Percentiles rank a stretch among this genome's conserved stretches.
Conservation (phyloP, 2,888 invertebrate species). For the Pachliopta kotzebuea region DNA sequence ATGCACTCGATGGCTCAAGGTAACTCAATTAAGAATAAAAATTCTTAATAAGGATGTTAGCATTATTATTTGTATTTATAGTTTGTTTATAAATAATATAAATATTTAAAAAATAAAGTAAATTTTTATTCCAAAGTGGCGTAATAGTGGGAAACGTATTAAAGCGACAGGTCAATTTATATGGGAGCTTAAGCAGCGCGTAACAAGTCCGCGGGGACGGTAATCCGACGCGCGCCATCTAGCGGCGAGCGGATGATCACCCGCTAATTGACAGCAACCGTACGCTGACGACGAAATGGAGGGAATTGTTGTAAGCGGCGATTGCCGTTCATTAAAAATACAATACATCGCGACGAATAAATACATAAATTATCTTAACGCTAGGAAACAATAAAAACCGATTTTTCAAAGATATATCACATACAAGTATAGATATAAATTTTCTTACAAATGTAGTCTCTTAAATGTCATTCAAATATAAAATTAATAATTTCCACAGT, state of each 20-base stretch:
- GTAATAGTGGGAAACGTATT: constrained; percentile 24
- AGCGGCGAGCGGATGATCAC: constrained; percentile 63
- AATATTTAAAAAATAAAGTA: not conserved
- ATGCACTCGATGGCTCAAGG: too few species aligned
- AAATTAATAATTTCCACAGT: too few species aligned
- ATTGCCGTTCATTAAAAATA: constrained; percentile 31
- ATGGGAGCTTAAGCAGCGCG: constrained; percentile 27
- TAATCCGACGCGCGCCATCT: constrained; percentile 64
- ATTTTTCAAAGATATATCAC: too few species aligned
- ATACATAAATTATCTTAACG: not conserved
- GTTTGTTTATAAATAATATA: not conserved
- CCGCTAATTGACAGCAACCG: constrained; percentile 60
- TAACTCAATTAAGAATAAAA: too few species aligned
- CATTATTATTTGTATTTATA: not conserved
- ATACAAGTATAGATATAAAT: too few species aligned
- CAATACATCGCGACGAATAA: not conserved
- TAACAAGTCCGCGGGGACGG: constrained; percentile 54
- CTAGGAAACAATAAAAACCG: too few species aligned
- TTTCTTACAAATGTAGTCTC: too few species aligned
- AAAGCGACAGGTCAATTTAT: constrained; percentile 27
- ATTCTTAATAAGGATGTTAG: too few species aligned
- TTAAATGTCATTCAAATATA: too few species aligned
- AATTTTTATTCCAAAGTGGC: constrained; percentile 4
- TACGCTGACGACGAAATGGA: constrained; percentile 50
- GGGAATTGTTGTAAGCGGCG: constrained; percentile 42